These are phyloP conservation scores for Elachura formosa DNA, from an alignment of 2,113 vertebrate genomes.

Conservation along the genomic window DNA sequence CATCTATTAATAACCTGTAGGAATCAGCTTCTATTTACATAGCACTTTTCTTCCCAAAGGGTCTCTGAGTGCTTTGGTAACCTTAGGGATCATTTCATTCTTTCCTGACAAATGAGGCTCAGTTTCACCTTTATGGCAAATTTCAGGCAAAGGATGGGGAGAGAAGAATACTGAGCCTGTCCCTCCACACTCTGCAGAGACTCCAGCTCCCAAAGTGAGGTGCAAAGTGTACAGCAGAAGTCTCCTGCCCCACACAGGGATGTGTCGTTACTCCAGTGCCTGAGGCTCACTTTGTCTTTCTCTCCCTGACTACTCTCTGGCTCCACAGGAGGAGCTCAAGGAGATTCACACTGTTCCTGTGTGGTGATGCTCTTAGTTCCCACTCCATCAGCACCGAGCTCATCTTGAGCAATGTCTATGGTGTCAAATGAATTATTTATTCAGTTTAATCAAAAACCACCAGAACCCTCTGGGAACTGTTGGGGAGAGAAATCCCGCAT, in stretches of 20 bases:
- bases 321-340: neutral
- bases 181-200: neutral
- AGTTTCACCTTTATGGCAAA: neutral
- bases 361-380: neutral
- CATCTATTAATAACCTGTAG: slow-evolving; percentile 34
- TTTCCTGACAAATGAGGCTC: neutral
- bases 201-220: neutral
- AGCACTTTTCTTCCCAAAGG: slow-evolving; percentile 22
- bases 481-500: neutral
- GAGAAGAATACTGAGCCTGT: neutral
- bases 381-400: neutral
- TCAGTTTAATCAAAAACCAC: neutral
- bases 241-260: neutral
- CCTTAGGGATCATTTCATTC: neutral
- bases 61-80: neutral
- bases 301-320: neutral
- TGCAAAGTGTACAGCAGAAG: neutral
- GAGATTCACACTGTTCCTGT: neutral
- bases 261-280: neutral
- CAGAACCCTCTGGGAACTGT: neutral
- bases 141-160: neutral
- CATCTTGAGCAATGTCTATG: neutral
- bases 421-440: neutral
- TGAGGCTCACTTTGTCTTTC: neutral
- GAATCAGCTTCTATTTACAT: slow-evolving; percentile 35